These are phyloP conservation scores for Heliconius melpomene DNA, from an alignment of 1,140 invertebrate genomes.

Conservation along the genomic window DNA sequence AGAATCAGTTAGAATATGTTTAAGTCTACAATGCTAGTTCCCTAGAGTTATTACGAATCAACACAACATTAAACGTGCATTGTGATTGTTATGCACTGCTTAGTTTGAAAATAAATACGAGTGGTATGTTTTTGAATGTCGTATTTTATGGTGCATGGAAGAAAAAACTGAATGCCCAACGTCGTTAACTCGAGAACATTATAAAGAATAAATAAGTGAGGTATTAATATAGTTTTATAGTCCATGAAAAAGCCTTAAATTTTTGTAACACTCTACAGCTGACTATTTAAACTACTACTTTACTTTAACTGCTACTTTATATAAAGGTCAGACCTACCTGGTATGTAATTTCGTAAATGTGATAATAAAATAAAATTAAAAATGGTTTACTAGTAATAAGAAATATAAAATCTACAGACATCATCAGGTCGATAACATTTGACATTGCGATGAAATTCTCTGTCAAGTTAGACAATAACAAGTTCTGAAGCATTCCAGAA, in stretches of 20 bases:
- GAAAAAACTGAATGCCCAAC: conserved; percentile 71
- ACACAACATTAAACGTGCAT: conserved; percentile 55
- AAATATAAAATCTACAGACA: background rate
- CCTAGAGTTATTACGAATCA: conserved; percentile 46
- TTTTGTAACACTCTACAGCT: background rate
- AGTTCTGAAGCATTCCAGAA: background rate
- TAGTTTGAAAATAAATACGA: conserved; percentile 63
- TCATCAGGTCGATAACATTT: background rate
- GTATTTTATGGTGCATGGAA: conserved; percentile 72
- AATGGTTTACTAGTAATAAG: background rate
- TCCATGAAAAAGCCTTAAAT: conserved; percentile 65
- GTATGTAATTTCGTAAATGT: background rate
- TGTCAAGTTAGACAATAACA: background rate
- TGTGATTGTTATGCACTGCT: conserved; percentile 57
- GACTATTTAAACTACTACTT: background rate
- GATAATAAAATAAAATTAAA: background rate
- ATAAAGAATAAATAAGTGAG: conserved; percentile 76
- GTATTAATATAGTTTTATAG: conserved; percentile 76
- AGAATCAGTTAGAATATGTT: background rate
- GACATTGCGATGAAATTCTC: background rate
- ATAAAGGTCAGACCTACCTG: no score
- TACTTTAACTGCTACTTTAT: background rate
- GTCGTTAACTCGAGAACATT: conserved; percentile 79
- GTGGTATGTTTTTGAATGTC: conserved; percentile 65
- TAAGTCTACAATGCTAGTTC: conserved; percentile 7